These are phyloP conservation scores for Labeo catla DNA, from an alignment of 2,113 vertebrate species.

Conservation along the genomic window DNA sequence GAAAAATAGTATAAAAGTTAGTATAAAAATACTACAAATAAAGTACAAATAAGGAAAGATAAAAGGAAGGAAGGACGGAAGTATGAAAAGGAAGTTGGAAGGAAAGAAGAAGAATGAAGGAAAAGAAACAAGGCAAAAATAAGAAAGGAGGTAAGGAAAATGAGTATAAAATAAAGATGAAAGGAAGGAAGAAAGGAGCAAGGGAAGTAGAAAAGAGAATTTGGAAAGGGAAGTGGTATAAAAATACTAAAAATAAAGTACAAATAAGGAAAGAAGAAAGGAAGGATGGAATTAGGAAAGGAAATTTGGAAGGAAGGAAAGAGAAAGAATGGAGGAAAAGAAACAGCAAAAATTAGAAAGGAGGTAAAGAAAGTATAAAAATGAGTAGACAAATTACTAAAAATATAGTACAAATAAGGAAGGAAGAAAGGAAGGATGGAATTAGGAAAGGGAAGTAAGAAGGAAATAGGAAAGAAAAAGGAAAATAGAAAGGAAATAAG, in stretches of 20 bases:
- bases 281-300: no score
- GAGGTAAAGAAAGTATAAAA: no score
- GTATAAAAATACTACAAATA: neutral
- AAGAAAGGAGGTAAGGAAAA: neutral
- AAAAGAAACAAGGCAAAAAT: neutral
- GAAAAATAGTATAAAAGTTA: neutral
- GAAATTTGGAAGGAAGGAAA: no score
- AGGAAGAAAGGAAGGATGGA: neutral
- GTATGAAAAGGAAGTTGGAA: neutral
- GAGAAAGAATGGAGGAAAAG: neutral
- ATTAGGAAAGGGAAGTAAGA: neutral
- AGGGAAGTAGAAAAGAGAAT: no score
- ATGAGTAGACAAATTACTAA: no score
- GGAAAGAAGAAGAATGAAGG: neutral
- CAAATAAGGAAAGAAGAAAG: neutral
- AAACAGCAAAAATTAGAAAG: neutral
- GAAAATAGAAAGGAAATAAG: neutral
- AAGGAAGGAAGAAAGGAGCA: neutral
- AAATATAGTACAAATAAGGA: no score
- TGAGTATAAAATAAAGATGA: neutral
- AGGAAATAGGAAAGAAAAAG: neutral
- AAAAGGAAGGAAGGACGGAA: neutral
- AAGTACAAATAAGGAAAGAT: no score
- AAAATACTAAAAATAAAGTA: no score
- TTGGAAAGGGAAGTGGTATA: neutral